Conservation (phyloP, 2,888 invertebrate genomes). For the Augiades crinisus region DNA sequence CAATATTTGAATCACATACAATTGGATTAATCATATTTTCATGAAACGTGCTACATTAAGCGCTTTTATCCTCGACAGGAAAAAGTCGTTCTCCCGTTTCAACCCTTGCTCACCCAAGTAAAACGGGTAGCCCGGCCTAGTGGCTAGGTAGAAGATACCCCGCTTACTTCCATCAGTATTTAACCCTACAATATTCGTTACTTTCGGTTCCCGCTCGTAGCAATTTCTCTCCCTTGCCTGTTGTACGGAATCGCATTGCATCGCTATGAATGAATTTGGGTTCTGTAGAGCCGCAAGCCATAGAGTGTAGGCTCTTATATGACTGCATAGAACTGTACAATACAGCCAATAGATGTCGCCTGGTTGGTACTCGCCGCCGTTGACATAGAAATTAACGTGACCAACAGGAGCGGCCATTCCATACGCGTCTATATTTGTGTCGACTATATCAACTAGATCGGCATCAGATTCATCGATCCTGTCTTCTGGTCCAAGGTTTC, state of each 20-base stretch:
- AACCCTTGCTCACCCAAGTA: conserved; percentile 56
- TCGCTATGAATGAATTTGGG: conserved; percentile 38
- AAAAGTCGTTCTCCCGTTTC: conserved; percentile 47
- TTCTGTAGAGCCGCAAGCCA: conserved; percentile 41
- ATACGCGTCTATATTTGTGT: conserved; percentile 59
- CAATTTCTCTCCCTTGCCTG: conserved; percentile 41
- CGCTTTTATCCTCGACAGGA: conserved; percentile 14
- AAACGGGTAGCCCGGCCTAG: conserved; percentile 49
- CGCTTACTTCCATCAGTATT: conserved; percentile 37
- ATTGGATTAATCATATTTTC: conserved; percentile 35
- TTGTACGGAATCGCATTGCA: conserved; percentile 44
- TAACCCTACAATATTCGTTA: conserved; percentile 39
- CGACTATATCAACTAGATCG: conserved; percentile 56
- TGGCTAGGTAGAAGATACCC: conserved; percentile 46
- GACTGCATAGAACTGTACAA: conserved; percentile 41
- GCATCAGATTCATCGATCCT: conserved; percentile 57
- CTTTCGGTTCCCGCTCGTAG: conserved; percentile 37
- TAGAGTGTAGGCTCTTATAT: conserved; percentile 35
- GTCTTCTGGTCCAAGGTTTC: conserved; percentile 51
- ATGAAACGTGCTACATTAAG: conserved; percentile 32
- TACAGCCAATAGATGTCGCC: conserved; percentile 38
- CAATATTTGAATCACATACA: too few relatives aligned
- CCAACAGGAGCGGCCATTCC: conserved; percentile 62
- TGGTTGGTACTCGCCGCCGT: conserved; percentile 58
- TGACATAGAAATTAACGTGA: conserved; percentile 63